A percentile compares a stretch with the other conserved stretches of the same genome.
These are phyloP conservation scores for Seira ritae DNA, from an alignment of 2,888 invertebrate species.

Conservation along the genomic window DNA sequence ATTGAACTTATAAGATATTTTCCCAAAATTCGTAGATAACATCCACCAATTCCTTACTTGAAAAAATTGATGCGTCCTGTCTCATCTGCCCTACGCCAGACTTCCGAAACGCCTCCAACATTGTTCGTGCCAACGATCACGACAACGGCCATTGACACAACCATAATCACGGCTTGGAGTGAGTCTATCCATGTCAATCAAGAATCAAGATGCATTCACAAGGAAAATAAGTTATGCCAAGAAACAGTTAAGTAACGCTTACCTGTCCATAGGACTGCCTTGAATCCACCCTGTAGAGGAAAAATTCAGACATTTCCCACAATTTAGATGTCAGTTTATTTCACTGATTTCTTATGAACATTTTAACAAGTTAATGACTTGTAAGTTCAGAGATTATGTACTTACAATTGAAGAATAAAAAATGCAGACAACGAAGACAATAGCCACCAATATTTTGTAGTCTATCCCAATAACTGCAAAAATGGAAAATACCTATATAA, in stretches of 20 bases:
- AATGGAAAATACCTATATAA: background rate
- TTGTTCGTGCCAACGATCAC: conserved; percentile 61
- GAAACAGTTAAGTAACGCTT: background rate
- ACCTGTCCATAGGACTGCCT: conserved; percentile 68
- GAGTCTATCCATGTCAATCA: conserved; percentile 64
- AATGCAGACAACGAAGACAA: conserved; percentile 72
- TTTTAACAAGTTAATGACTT: too few relatives aligned
- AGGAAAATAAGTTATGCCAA: too few relatives aligned
- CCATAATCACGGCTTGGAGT: conserved; percentile 69
- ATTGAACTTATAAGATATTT: too few relatives aligned
- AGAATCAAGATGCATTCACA: too few relatives aligned
- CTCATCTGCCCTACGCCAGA: conserved; percentile 61
- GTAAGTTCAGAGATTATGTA: background rate
- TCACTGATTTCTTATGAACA: too few relatives aligned
- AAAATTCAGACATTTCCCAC: background rate
- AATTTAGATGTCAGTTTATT: background rate
- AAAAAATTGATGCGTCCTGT: conserved; percentile 66
- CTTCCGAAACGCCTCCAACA: conserved; percentile 63
- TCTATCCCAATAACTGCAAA: conserved; percentile 69
- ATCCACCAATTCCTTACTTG: conserved; percentile 31
- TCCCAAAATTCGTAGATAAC: too few relatives aligned
- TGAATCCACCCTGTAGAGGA: conserved; percentile 66
- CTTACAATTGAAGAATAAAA: conserved; percentile 71
- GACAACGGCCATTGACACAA: conserved; percentile 61
- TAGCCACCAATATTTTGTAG: conserved; percentile 66